Base-by-base conservation (phyloP, 30 jellyfish, hydroid and myxozoan species). In the Hydractinia echinata region DNA sequence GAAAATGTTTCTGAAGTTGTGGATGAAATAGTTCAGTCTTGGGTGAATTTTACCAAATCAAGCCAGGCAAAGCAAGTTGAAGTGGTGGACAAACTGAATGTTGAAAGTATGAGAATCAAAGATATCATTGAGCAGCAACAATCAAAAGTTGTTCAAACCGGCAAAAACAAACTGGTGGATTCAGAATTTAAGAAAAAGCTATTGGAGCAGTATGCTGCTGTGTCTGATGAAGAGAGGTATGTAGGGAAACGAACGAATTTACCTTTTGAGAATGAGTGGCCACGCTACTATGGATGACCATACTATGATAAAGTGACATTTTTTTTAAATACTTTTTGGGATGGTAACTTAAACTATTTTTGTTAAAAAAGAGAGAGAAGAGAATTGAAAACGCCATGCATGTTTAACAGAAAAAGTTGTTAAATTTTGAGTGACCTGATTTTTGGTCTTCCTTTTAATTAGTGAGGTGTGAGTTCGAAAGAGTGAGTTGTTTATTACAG, bases 141-240 rank as follows among this genome's bases (percentile, higher is more conserved):
- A 51, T n/a, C 51, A n/a, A 44, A 64, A 64, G 39, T 30, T 30
- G 44, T 30, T 30, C 44, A 30, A 44, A 64, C 39, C 18, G 74
- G 39, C 10, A 64, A 64, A 64, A n/a, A 5, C 10, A 64, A 64
- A 13, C 74, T n/a, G 4, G 74, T 64, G 14, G 92, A 82, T 52
- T 82, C 74, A 76, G 89, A 88, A 62, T 39, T 61, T 55, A 88
- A 88, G 72, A 77, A 86, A 69, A 69, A 79, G 66, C 19, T 88
- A 61, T 86, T 88, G 20, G 79, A 76, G 76, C 89, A 82, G 55
- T 88, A 88, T 77, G 54, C 91, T 13, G 88, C 81, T 52, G 87
- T 67, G 14, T 84, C 91, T 13, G 96, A 88, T 61, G 96, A 76
- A 16, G 88, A 81, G 11, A 72, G 87, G 96, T 88, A n/a, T n/a